Evolutionary conservation across 1,140 invertebrate genomes (phyloP).

Genomic region (Drosophila equinoxialis): DNA sequence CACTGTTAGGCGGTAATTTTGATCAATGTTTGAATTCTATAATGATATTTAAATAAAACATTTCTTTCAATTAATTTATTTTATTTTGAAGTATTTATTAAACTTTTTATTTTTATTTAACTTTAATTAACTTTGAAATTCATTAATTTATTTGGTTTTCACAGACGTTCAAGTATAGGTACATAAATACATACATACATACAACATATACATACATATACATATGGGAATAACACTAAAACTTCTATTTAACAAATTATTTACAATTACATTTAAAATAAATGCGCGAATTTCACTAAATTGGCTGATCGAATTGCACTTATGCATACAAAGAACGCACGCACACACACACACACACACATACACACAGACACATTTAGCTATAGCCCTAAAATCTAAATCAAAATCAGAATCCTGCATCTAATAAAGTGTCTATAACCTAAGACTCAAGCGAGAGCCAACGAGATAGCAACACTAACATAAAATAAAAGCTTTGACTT

Average conservation of each 20-base stretch:
- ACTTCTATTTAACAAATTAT: slow-evolving; percentile 39
- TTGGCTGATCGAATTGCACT: slow-evolving; percentile 33
- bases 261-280: slow-evolving; percentile 60
- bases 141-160: slow-evolving; percentile 64
- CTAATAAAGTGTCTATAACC: slow-evolving; percentile 11
- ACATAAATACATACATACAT: slow-evolving; percentile 39
- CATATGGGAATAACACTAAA: slow-evolving; percentile 1
- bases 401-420: slow-evolving; percentile 33
- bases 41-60: neutral
- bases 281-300: slow-evolving; percentile 65
- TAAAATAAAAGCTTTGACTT: slow-evolving; percentile 70
- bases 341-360: neutral
- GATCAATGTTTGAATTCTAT: too few species aligned
- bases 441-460: slow-evolving; percentile 25
- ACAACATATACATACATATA: slow-evolving; percentile 48
- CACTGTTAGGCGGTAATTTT: too few species aligned
- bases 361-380: neutral
- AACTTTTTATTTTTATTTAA: slow-evolving; percentile 67
- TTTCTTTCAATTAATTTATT: neutral
- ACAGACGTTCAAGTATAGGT: slow-evolving; percentile 62
- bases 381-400: slow-evolving; percentile 21
- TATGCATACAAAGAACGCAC: neutral
- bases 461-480: slow-evolving; percentile 40
- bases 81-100: slow-evolving; percentile 54
- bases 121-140: slow-evolving; percentile 52